Conservation (phyloP, 1,140 invertebrate genomes). For the Hypothenemus hampei region DNA sequence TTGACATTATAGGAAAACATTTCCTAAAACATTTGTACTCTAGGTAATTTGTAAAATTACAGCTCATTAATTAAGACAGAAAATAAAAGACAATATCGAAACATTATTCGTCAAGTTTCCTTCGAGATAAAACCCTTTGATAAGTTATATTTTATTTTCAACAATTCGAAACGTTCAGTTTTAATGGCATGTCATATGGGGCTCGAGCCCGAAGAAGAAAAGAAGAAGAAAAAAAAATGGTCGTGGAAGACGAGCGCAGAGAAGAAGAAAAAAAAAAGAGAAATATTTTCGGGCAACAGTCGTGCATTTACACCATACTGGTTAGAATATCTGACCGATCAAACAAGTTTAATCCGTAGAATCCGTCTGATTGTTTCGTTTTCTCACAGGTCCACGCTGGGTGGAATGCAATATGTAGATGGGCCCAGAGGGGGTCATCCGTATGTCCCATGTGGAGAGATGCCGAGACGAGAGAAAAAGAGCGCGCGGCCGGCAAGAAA, state of each 20-base stretch:
- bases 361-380: conserved; percentile 31
- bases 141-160: conserved; percentile 1
- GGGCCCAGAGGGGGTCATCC: conserved; percentile 23
- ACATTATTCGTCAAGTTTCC: too few species aligned
- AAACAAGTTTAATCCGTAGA: conserved; percentile 29
- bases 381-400: conserved; percentile 28
- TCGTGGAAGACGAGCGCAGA: too few species aligned
- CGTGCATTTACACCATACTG: conserved; percentile 27
- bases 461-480: conserved; percentile 18
- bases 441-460: conserved; percentile 23
- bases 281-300: conserved; percentile 18
- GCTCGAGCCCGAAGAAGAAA: too few species aligned
- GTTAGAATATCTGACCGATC: conserved; percentile 28
- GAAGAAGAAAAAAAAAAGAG: conserved; percentile 17
- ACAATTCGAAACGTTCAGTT: conserved; percentile 14
- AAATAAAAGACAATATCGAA: too few species aligned
- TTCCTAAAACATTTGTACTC: too few species aligned
- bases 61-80: too few species aligned
- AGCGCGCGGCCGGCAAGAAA: not conserved
- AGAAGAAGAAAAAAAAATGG: too few species aligned
- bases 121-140: too few species aligned
- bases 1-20: too few species aligned
- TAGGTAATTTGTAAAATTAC: too few species aligned
- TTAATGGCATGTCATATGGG: conserved; percentile 11
- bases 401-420: conserved; percentile 31